Conservation (phyloP, 2,888 invertebrate genomes). For the Augochlorella aurata region DNA sequence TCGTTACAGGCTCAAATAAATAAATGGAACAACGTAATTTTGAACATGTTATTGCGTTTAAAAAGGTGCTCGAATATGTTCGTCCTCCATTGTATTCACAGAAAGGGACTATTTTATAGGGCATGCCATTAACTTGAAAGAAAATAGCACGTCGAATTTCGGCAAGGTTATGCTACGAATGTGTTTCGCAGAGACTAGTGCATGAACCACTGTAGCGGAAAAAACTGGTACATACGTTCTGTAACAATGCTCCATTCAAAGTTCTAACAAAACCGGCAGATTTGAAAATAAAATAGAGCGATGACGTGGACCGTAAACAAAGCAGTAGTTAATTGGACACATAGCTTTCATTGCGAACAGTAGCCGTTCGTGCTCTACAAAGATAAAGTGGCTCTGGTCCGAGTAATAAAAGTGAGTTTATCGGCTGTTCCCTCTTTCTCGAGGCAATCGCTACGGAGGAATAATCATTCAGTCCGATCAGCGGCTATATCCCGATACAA, state of each 20-base stretch:
- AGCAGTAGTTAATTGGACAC: background rate
- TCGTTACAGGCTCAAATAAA: too few species aligned
- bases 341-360: background rate
- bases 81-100: too few species aligned
- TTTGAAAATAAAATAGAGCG: background rate
- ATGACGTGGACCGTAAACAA: background rate
- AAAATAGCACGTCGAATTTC: too few species aligned
- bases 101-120: too few species aligned
- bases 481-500: conserved; percentile 26
- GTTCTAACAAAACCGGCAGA: background rate
- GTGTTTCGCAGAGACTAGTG: too few species aligned
- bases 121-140: too few species aligned
- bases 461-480: conserved; percentile 50
- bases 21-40: too few species aligned
- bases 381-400: conserved; percentile 7
- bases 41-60: too few species aligned
- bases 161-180: too few species aligned
- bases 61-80: too few species aligned
- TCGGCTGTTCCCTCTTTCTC: conserved; percentile 19
- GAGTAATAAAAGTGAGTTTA: conserved; percentile 41
- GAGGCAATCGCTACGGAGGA: conserved; percentile 22
- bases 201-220: too few species aligned
- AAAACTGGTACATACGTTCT: too few species aligned
- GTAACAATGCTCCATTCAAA: background rate
- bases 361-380: conserved; percentile 1